A percentile compares a stretch with the other conserved stretches of the same genome.
phyloP scores from a whole-genome alignment of 2,113 vertebrate species.

The Prunella fulvescens region DNA sequence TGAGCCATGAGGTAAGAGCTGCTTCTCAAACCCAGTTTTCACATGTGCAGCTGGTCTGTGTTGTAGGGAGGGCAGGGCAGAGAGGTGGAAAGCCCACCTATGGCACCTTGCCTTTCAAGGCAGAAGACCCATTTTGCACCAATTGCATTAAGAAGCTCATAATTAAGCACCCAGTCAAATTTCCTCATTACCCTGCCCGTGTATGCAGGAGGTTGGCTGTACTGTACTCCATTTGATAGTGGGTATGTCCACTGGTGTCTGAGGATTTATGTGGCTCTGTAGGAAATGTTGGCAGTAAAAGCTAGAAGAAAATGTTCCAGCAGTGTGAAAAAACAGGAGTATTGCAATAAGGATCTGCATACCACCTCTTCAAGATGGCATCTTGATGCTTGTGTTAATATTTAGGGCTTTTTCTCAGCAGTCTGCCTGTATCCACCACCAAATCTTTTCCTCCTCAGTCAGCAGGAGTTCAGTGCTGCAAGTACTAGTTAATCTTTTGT shows the following conservation, averaged over 20 bases:
- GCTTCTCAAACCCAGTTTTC: background rate
- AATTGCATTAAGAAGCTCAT: background rate
- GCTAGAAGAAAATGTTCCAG: background rate
- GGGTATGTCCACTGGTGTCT: no score
- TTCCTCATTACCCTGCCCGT: background rate
- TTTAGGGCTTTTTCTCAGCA: background rate
- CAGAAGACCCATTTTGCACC: background rate
- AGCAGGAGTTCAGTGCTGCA: background rate
- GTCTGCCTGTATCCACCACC: background rate
- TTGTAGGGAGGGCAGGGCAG: background rate
- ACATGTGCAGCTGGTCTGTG: background rate
- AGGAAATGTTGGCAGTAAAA: background rate
- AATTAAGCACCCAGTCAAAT: background rate
- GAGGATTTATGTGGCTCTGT: background rate
- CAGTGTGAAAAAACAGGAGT: background rate
- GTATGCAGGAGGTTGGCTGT: background rate
- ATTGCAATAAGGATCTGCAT: background rate
- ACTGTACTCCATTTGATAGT: background rate
- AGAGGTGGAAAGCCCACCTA: background rate
- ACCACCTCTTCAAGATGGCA: background rate
- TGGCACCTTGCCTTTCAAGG: background rate
- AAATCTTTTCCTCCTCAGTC: background rate
- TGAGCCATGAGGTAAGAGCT: rapidly evolving
- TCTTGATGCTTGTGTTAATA: background rate
- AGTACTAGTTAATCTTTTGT: background rate